Conservation (phyloP, 2,113 vertebrate species). For the Leptobrachium ailaonicum region DNA sequence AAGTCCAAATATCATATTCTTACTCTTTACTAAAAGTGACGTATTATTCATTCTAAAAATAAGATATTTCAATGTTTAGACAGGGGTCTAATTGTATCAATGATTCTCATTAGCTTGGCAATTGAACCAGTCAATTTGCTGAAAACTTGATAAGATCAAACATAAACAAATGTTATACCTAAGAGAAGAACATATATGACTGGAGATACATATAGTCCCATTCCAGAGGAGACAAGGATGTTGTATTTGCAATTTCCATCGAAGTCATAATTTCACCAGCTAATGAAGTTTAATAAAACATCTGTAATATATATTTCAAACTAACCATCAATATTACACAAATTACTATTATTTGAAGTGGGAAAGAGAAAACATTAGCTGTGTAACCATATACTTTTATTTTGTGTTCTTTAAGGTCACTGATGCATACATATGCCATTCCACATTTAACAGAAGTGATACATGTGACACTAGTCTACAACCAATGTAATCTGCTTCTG, state of each 20-base stretch:
- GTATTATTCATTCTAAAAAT: not conserved
- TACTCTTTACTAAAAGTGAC: not conserved
- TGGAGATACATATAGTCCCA: not conserved
- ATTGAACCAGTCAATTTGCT: not conserved
- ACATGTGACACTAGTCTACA: not conserved
- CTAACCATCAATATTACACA: not conserved
- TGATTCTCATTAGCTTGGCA: not conserved
- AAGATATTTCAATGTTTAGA: not conserved
- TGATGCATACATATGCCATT: not conserved
- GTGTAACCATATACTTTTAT: not conserved
- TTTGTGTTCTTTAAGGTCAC: not conserved
- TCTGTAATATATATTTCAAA: not conserved
- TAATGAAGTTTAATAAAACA: constrained; percentile 13
- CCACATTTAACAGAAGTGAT: not conserved
- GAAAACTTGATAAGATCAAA: not conserved
- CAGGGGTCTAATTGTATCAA: not conserved
- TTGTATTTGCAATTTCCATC: not conserved
- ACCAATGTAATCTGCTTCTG: not conserved
- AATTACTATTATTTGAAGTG: not conserved
- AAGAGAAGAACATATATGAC: not conserved
- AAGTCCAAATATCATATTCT: not conserved
- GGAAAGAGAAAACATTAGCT: not conserved
- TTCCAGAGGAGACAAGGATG: not conserved
- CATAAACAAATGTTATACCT: not conserved
- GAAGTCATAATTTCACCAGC: not conserved